Evolutionary conservation across 2,113 vertebrate species (phyloP), one percentile per base, ranked within the genome.

Genomic region (Beaufortia kweichowensis): DNA sequence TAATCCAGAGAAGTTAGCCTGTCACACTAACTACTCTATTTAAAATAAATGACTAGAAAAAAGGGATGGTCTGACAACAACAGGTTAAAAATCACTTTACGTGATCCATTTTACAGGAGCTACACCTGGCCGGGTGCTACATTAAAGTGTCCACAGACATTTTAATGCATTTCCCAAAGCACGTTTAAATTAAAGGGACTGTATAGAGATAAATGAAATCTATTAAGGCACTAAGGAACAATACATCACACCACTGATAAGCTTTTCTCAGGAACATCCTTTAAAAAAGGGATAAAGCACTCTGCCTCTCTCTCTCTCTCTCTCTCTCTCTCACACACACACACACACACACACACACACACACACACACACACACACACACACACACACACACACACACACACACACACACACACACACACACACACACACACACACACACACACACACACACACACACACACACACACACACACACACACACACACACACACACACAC

Each of bases 141-240:
- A 90, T 90, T 86, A 87, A 86, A 86, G 84, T 89, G 85, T 88
- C 81, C 46, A 53, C 77, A 80, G 79, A 65, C 83, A 90, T 89
- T 86, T 90, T 81, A 90, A 91, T 87, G 86, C 84, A 85, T 86
- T 85, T 3, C 79, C 90, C 81, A 81, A 77, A 72, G 79, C 80
- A 79, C 75, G 63, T 88, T 76, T 89, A 88, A 90, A 90, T 88
- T 87, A 90, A 87, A 89, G 84, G 77, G 84, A 84, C 82, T 88
- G 82, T 86, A 89, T 84, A 82, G 86, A 89, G 83, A 91, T 90
- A 88, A 90, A 91, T 90, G 75, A 79, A 89, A 87, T 88, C 86
- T 89, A 90, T 89, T 91, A 89, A 82, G 84, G 81, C 72, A 75
- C 87, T 87, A 85, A 90, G 85, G 85, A 88, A 87, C 89, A 87